Evolutionary conservation across 30 jellyfish, hydroid and myxozoan species (phyloP).

Genomic region (Aurelia coerulea): DNA sequence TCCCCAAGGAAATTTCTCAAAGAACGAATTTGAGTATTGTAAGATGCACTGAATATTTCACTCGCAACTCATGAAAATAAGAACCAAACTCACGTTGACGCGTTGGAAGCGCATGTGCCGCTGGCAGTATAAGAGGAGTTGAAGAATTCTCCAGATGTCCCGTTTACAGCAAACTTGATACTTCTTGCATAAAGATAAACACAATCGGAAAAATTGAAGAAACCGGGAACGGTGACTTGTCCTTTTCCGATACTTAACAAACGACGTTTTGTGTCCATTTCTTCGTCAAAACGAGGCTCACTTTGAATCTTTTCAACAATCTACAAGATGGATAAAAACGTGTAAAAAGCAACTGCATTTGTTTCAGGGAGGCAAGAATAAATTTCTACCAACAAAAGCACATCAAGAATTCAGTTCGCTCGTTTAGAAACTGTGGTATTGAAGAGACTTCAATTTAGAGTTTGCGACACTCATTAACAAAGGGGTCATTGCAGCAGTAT

Average conservation of each 20-base stretch:
- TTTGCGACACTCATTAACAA: too few relatives aligned
- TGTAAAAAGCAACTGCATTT: neutral
- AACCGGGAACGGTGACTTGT: neutral
- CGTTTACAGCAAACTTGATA: conserved; percentile 4
- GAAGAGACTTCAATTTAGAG: too few relatives aligned
- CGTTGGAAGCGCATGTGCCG: conserved; percentile 42
- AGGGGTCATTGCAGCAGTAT: too few relatives aligned
- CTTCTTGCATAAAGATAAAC: conserved; percentile 45
- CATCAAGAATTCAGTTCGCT: neutral
- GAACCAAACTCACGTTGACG: conserved; percentile 24
- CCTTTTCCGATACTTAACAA: conserved; percentile 22
- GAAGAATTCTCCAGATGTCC: conserved; percentile 6
- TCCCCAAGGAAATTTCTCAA: too few relatives aligned
- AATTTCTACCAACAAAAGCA: too few relatives aligned
- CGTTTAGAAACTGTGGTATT: too few relatives aligned
- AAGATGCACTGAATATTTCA: too few relatives aligned
- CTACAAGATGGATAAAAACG: neutral
- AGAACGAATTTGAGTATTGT: too few relatives aligned
- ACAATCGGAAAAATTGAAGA: conserved; percentile 50
- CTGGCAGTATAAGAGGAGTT: conserved; percentile 16
- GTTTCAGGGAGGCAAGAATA: neutral
- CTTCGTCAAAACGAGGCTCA: conserved; percentile 14
- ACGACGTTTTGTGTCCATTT: conserved; percentile 36
- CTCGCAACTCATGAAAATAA: neutral
- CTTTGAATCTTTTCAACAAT: conserved; percentile 39